Evolutionary conservation across 2,888 invertebrate genomes (phyloP).

Genomic region (Cheilosia impressa): DNA sequence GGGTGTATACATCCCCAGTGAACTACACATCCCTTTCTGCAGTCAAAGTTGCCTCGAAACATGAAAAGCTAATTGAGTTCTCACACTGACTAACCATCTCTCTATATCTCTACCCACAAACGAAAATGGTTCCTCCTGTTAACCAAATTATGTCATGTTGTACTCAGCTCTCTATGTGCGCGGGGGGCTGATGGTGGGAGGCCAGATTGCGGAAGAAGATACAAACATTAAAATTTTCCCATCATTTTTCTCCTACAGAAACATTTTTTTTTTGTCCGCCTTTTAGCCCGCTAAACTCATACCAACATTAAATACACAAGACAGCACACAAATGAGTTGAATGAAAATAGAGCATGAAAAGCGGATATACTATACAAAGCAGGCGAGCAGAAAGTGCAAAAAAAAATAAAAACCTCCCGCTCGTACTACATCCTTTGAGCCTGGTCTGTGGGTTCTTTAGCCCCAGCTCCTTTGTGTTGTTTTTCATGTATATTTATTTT

Average conservation of each 20-base stretch:
- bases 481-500: conserved; percentile 7
- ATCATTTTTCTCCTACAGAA: conserved; percentile 1
- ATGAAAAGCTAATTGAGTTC: conserved; percentile 75
- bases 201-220: conserved; percentile 62
- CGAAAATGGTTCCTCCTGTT: conserved; percentile 47
- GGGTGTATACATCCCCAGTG: conserved; percentile 10
- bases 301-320: conserved; percentile 42
- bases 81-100: conserved; percentile 43
- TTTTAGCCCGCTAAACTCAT: conserved; percentile 43
- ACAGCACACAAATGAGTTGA: conserved; percentile 64
- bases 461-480: conserved; percentile 40
- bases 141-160: conserved; percentile 71
- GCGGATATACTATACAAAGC: conserved; percentile 30
- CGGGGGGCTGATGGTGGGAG: not conserved
- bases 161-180: not conserved
- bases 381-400: conserved; percentile 3
- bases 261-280: not conserved
- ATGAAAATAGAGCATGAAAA: conserved; percentile 69
- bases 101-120: conserved; percentile 22
- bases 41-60: conserved; percentile 66
- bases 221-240: conserved; percentile 65
- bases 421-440: conserved; percentile 52
- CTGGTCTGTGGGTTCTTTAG: conserved; percentile 52
- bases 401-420: conserved; percentile 2
- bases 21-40: conserved; percentile 46